Evolutionary conservation across 2,888 invertebrate species (phyloP), one percentile per base, ranked within the genome.

Genomic region (Entomobrya multifasciata): DNA sequence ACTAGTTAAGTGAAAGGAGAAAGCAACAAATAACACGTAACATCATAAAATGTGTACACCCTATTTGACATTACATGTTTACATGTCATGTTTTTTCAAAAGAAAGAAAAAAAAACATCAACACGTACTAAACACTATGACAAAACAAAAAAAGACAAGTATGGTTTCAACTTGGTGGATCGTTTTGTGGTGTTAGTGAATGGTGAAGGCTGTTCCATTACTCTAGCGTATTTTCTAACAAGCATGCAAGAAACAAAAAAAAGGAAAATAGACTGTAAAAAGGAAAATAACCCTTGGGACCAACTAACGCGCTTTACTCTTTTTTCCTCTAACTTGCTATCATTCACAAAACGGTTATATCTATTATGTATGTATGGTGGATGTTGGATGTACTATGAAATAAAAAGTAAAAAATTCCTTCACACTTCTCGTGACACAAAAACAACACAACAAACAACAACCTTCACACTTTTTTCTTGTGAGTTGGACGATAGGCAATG

Each of bases 231-330:
- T 11, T 36, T 36, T 6, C 36, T 8, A 25, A 57, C 57, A 57
- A 4, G 3, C 22, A 57, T 13, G 3, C 15, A 49, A 57, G 25
- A 62, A 62, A 47, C 47, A 79, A 79, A 49, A 22, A 47, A 62
- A 47, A 62, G n/a, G 15, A 41, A 52, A 52, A 44, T 49, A 84
- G 77, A 90, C 87, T 78, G 90, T 89, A 89, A 89, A 90, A 83
- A 86, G 79, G 81, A 90, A 90, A 89, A 87, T 88, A 88, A 89
- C 90, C 90, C 90, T 76, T 77, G 90, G 89, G 90, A 90, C 81
- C 88, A 36, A 88, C 90, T 88, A 83, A 83, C 30, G 60, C 60
- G 20, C 57, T 20, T 47, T 55, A 22, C 52, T 55, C 41, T 65
- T 72, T 25, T 72, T 74, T 52, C 27, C 22, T 70, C 25, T 27